Evolutionary conservation across 2,797 vertebrate species (phyloP).

Genomic region (Pterois miles): DNA sequence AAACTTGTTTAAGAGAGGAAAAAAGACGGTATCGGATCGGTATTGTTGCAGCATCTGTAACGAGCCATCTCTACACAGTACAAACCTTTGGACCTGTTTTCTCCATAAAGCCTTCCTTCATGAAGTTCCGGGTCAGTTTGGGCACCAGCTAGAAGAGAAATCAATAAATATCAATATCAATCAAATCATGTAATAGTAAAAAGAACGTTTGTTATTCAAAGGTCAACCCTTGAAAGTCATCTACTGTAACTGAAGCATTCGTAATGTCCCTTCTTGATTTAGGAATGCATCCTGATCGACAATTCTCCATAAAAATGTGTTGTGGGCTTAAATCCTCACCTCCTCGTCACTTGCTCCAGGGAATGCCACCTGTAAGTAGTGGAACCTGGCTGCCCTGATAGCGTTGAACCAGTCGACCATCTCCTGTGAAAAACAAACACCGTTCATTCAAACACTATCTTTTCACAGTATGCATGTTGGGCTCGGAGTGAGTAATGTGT

Average conservation of each 20-base stretch:
- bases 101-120: slow-evolving; percentile 98
- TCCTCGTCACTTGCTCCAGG: slow-evolving; percentile 92
- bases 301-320: accelerated
- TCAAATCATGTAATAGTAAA: neutral
- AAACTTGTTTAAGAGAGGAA: too few species aligned
- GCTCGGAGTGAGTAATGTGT: neutral
- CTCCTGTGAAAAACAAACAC: slow-evolving; percentile 82
- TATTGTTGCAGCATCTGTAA: too few species aligned
- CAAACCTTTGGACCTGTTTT: slow-evolving; percentile 97
- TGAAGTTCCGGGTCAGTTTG: slow-evolving; percentile 97
- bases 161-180: too few species aligned
- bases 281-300: neutral
- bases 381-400: slow-evolving; percentile 96
- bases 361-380: slow-evolving; percentile 97
- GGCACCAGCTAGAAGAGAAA: slow-evolving; percentile 89
- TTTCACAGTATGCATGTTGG: neutral
- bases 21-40: too few species aligned
- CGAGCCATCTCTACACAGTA: neutral
- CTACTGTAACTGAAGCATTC: neutral
- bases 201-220: neutral
- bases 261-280: neutral
- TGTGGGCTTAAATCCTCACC: slow-evolving; percentile 79
- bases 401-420: slow-evolving; percentile 98
- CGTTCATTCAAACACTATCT: neutral
- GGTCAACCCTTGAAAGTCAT: neutral